A percentile compares a stretch with the other conserved stretches of the same genome.
Evolutionary conservation across 2,888 invertebrate genomes (phyloP).

Genomic region (Rotaria sp.): DNA sequence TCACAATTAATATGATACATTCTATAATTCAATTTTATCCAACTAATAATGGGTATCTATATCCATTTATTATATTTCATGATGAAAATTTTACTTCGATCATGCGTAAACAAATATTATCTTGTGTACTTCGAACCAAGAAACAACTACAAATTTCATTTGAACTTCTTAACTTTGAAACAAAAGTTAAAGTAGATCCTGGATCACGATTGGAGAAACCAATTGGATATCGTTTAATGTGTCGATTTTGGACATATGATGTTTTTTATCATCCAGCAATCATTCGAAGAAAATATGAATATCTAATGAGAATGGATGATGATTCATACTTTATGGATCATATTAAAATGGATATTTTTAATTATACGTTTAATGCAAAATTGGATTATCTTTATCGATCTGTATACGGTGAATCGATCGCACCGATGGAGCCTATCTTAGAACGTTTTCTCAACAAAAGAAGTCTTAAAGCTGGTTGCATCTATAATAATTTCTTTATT

Average conservation of each 20-base stretch:
- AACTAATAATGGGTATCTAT: not conserved
- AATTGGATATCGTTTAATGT: not conserved
- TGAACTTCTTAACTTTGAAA: not conserved
- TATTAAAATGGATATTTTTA: not conserved
- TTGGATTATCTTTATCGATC: not conserved
- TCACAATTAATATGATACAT: not conserved
- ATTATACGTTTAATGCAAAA: not conserved
- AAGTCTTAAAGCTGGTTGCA: not conserved
- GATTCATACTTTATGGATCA: not conserved
- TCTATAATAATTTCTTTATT: not conserved
- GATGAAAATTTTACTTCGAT: not conserved
- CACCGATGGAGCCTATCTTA: not conserved
- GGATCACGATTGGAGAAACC: too few species aligned
- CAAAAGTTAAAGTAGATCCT: not conserved
- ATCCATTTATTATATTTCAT: not conserved
- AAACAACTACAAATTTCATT: not conserved
- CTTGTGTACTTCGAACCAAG: not conserved
- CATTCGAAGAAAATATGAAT: not conserved
- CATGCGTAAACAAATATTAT: not conserved
- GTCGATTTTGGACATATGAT: conserved; percentile 15
- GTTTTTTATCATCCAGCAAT: not conserved
- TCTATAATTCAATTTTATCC: not conserved
- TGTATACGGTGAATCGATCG: not conserved
- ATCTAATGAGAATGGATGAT: conserved; percentile 6
- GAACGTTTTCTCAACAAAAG: too few species aligned